Base-by-base conservation (phyloP, 23 tunicate species). In the Trididemnum miniatum region DNA sequence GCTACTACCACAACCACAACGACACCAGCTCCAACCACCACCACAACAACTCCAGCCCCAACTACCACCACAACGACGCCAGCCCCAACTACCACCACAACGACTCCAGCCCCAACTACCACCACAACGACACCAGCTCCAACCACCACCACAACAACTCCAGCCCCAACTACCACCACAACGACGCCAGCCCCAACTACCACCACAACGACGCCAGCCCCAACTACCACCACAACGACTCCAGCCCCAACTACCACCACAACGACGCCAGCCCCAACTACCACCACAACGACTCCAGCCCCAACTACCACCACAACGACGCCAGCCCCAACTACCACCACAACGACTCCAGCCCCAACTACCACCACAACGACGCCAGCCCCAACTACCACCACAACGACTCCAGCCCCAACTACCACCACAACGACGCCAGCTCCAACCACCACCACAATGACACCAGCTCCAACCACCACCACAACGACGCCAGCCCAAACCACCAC, bases 231-330 rank as follows among this genome's bases (percentile, higher is more conserved):
- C n/a, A n/a, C n/a, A 44, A 62, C 67, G 5, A 62, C 67, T 12
- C 15, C 67, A 4, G 29, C 67, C 15, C 15, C 67, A 12, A 62
- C 67, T 4, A 62, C 67, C 15, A 62, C 67, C 29, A 62, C 67
- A 62, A 65, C 59, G 28, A 65, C 51, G 20, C 27, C 76, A 81
- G 27, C 76, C 1, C 1, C 85, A 37, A 38, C 76, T 15, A 65
- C 85, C 24, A 65, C 76, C 36, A 39, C 59, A 37, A 39, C 60
- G 18, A 75, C 80, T n/a, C 26, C 80, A 15, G 20, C 80, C 25
- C 18, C 60, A 20, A 75, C 80, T 12, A 75, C 80, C n/a, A 75
- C 60, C 20, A 38, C 80, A 37, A 75, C 82, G 20, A 7, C 82
- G 28, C 9, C 35, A 25, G 1, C 82, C 2, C 31, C 82, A 1